Evolutionary conservation across 2,888 invertebrate genomes (phyloP).

Genomic region (Melanostoma scalare): DNA sequence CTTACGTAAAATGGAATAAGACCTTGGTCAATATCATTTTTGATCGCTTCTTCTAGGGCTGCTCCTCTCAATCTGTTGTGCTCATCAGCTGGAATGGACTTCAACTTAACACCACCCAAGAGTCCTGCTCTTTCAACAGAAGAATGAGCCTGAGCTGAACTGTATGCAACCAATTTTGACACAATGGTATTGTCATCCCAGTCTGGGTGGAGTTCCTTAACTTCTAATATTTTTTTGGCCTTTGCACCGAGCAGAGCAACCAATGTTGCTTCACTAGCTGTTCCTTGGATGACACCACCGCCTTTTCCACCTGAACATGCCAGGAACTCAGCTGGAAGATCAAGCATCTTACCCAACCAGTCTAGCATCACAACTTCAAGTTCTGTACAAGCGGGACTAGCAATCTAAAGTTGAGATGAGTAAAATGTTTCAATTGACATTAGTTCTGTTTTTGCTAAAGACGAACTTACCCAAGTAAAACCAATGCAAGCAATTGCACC

Average conservation of each 20-base stretch:
- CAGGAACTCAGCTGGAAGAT: conserved; percentile 92
- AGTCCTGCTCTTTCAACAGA: conserved; percentile 96
- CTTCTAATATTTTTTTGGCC: conserved; percentile 86
- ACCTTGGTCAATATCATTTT: conserved; percentile 93
- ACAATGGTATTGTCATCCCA: conserved; percentile 89
- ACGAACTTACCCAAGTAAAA: conserved; percentile 93
- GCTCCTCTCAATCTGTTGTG: conserved; percentile 89
- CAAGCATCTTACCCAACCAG: conserved; percentile 97
- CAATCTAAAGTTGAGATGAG: conserved; percentile 85
- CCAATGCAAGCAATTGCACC: conserved; percentile 98
- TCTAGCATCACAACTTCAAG: conserved; percentile 97
- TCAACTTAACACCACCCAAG: conserved; percentile 92
- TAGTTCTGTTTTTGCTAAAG: neutral
- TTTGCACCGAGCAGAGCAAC: conserved; percentile 96
- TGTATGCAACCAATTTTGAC: conserved; percentile 92
- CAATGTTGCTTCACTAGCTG: conserved; percentile 96
- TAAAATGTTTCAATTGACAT: conserved; percentile 2
- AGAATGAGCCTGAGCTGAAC: conserved; percentile 95
- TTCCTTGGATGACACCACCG: conserved; percentile 95
- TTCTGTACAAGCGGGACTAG: conserved; percentile 97
- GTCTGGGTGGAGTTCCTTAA: conserved; percentile 88
- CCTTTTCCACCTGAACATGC: conserved; percentile 92
- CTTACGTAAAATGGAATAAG: conserved; percentile 98
- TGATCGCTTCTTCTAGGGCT: conserved; percentile 89
- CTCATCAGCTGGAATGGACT: conserved; percentile 88